Base-by-base conservation (phyloP, 1,140 invertebrate species). In the Littorina saxatilis region DNA sequence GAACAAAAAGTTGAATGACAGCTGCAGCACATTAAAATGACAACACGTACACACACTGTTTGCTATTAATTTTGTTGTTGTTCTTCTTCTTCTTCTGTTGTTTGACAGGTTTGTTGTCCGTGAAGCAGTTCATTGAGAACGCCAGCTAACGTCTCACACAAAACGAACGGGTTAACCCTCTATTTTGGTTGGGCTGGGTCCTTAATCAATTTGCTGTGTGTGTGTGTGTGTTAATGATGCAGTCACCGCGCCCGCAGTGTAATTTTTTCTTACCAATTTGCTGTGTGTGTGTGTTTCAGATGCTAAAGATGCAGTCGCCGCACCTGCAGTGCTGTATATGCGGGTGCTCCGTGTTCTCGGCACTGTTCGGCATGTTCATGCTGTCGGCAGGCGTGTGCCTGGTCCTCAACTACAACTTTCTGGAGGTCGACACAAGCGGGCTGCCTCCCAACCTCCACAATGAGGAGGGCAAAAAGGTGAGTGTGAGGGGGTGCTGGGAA, bases 331-430 rank as follows among this genome's bases (percentile, higher is more conserved):
- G 87, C 76, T 87, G 85, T 68, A 79, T 86, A 40, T 88, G 87
- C 84, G 86, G 83, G 1, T 80, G 82, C 13, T 84, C 85, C 2
- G 86, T 88, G 9, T 87, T 88, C 63, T 84, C 85, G 74, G 84
- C 85, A 50, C 81, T 88, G 79, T 83, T 82, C 27, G 87, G 87
- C 11, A 85, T 88, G 63, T 84, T 88, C 55, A 88, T 88, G 86
- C 35, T 87, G 79, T 85, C 87, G 15, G 87, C 85, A 0, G 87
- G 87, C 37, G 86, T 86, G n/a, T 86, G 87, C 75, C 85, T 88
- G 29, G 84, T 87, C 20, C 81, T 88, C 39, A 88, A 88, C 75
- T 87, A 87, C 74, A 83, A 82, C 43, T 83, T 85, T 58, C 75
- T 88, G 73, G 86, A 88, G 76, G 82, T 85, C 55, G 82, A 84